These are phyloP conservation scores for Folsomia candida DNA, from an alignment of 2,888 invertebrate genomes.

Conservation along the genomic window DNA sequence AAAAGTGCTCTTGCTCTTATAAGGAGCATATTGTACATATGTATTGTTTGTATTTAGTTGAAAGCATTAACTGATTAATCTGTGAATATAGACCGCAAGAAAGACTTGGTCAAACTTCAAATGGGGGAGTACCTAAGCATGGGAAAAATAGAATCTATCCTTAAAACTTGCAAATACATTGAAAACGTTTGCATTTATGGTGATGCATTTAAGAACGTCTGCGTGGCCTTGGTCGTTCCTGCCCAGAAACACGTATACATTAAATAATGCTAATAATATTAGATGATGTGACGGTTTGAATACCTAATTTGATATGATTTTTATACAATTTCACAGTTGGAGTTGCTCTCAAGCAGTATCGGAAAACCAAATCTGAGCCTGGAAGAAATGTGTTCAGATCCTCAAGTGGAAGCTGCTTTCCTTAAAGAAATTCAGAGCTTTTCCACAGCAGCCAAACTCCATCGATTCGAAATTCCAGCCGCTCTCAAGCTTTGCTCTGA, in stretches of 20 bases:
- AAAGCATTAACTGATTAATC: not conserved
- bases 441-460: conserved; percentile 66
- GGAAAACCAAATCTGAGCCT: conserved; percentile 56
- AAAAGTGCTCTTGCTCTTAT: not conserved
- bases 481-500: conserved; percentile 56
- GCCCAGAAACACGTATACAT: conserved; percentile 56
- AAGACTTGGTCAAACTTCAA: conserved; percentile 95
- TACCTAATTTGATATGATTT: no score
- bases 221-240: conserved; percentile 91
- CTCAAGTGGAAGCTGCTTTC: conserved; percentile 72
- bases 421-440: conserved; percentile 76
- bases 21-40: not conserved
- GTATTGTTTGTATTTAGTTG: not conserved
- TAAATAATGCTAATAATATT: not conserved
- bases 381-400: conserved; percentile 72
- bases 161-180: conserved; percentile 88
- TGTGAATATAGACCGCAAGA: conserved; percentile 78
- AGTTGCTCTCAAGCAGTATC: not conserved
- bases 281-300: no score
- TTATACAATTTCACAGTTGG: no score
- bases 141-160: conserved; percentile 90
- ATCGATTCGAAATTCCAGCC: conserved; percentile 58
- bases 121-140: conserved; percentile 97
- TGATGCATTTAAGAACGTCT: conserved; percentile 76
- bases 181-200: conserved; percentile 98